Percentiles rank a stretch among this genome's conserved stretches.
phyloP scores from a whole-genome alignment of 2,797 vertebrate species.

The Takifugu ocellatus region DNA sequence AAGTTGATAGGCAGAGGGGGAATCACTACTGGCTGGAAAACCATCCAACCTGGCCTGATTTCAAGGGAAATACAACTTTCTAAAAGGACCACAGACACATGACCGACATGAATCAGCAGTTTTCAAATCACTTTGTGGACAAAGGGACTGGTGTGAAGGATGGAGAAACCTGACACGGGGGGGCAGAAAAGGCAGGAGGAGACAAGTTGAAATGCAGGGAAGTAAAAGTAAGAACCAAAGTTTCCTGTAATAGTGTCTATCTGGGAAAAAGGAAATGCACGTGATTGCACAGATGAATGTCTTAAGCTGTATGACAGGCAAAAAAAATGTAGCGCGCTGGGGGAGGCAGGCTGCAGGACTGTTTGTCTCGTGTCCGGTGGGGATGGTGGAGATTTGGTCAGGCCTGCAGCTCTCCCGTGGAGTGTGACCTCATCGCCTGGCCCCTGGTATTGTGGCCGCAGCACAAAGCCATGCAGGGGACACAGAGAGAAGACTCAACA shows the following conservation, averaged over 20 bases:
- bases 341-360: constrained; percentile 31
- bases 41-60: constrained; percentile 29
- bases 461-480: constrained; percentile 71
- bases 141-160: constrained; percentile 29
- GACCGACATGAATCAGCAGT: constrained; percentile 39
- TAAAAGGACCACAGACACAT: constrained; percentile 30
- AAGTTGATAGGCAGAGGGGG: constrained; percentile 44
- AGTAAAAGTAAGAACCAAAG: constrained; percentile 45
- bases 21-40: constrained; percentile 40
- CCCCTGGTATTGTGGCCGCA: constrained; percentile 70
- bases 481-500: constrained; percentile 44
- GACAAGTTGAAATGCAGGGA: constrained; percentile 48
- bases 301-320: constrained; percentile 19
- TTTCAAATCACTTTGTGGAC: constrained; percentile 24
- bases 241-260: constrained; percentile 29
- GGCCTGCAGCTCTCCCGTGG: constrained; percentile 74
- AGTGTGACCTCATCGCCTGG: constrained; percentile 74
- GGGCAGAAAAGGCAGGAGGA: constrained; percentile 43
- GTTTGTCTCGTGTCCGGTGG: constrained; percentile 36
- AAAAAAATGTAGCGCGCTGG: constrained; percentile 34
- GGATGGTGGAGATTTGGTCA: constrained; percentile 63
- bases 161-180: constrained; percentile 20
- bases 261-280: constrained; percentile 4
- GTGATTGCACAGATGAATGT: constrained; percentile 14
- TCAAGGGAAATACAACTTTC: constrained; percentile 26